phyloP scores from a whole-genome alignment of 1,140 invertebrate genomes.

The Aphaenogaster floridana region DNA sequence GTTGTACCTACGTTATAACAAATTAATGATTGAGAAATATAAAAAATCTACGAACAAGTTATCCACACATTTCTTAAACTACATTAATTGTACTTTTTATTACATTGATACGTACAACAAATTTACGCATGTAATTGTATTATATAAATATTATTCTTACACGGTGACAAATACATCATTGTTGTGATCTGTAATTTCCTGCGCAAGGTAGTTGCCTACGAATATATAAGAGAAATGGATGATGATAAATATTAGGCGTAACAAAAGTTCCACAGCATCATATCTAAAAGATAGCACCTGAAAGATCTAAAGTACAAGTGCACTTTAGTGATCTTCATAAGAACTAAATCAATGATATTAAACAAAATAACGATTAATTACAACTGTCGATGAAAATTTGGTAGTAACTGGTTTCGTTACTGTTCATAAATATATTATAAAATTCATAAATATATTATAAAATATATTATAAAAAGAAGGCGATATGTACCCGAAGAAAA shows the following conservation, averaged over 20 bases:
- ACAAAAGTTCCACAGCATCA: not conserved
- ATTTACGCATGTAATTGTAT: not conserved
- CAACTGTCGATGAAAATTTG: not conserved
- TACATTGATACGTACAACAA: not conserved
- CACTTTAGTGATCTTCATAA: not conserved
- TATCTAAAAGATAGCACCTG: not conserved
- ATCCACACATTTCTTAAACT: not conserved
- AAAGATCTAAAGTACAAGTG: not conserved
- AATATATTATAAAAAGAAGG: not conserved
- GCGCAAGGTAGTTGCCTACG: not conserved
- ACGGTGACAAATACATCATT: slow-evolving; percentile 15
- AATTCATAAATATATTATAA: not conserved
- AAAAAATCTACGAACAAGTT: not conserved
- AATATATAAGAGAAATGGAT: not conserved
- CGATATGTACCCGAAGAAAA: slow-evolving; percentile 3
- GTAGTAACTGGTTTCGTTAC: not conserved
- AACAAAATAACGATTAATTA: not conserved
- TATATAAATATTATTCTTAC: slow-evolving; percentile 5
- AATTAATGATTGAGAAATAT: not conserved
- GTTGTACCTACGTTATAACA: not conserved
- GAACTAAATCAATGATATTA: not conserved
- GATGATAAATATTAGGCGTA: not conserved
- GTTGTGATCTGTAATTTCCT: slow-evolving; percentile 22
- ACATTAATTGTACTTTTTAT: not conserved
- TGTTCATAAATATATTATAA: not conserved